phyloP scores from a whole-genome alignment of 2,113 vertebrate genomes.

The Chlorodrepanis virens region DNA sequence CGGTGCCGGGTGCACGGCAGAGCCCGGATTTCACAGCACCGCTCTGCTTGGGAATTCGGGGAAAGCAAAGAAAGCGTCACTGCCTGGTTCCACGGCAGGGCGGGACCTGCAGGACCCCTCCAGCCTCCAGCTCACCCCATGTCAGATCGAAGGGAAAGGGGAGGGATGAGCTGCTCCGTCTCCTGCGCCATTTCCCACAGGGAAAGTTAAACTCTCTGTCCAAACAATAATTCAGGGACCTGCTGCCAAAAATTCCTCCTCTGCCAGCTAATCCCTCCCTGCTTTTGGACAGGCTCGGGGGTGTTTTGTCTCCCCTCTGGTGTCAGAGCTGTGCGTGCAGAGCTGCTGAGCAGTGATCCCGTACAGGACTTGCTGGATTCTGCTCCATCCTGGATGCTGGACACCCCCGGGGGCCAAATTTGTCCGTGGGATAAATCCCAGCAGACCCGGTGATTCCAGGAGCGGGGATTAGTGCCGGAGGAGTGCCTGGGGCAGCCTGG shows the following conservation, averaged over 20 bases:
- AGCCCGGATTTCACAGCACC: not conserved
- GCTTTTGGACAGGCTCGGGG: not conserved
- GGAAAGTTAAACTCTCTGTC: not conserved
- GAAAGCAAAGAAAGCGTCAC: rapidly evolving
- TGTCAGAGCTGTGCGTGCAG: not conserved
- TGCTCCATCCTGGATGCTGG: not conserved
- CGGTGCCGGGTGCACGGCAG: not conserved
- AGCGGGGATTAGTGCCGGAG: not conserved
- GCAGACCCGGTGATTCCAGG: not conserved
- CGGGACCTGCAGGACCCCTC: not conserved
- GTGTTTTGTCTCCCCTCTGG: not conserved
- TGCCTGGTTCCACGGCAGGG: rapidly evolving
- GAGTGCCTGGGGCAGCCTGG: rapidly evolving
- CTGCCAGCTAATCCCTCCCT: not conserved
- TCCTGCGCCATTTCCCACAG: rapidly evolving
- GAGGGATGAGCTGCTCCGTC: not conserved
- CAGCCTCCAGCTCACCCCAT: rapidly evolving
- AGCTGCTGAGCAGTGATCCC: not conserved
- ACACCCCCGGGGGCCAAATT: not conserved
- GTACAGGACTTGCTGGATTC: rapidly evolving
- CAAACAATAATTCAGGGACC: not conserved
- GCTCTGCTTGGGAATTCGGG: not conserved
- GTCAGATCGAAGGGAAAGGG: rapidly evolving
- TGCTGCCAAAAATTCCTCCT: not conserved
- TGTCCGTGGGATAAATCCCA: not conserved